phyloP scores from a whole-genome alignment of 2,797 vertebrate species.

The Pyrrhura leucotis region DNA sequence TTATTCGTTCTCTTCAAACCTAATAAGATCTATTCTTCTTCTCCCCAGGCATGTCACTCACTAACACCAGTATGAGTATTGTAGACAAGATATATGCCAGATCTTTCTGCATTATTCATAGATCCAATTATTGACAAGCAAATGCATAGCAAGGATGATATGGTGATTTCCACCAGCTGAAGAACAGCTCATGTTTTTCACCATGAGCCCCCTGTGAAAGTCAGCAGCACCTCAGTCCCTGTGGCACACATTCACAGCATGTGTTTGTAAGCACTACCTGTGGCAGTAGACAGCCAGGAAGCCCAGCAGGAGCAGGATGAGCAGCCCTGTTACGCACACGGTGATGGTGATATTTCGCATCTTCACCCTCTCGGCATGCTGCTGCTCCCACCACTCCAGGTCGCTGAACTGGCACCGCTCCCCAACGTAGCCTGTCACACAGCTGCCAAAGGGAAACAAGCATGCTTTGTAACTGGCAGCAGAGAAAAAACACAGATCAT shows the following conservation, averaged over 20 bases:
- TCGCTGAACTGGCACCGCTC: conserved; percentile 92
- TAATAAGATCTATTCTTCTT: not conserved
- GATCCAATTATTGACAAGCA: not conserved
- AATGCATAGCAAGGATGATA: not conserved
- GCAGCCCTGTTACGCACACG: conserved; percentile 62
- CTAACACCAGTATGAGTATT: not conserved
- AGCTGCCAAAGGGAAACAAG: conserved; percentile 75
- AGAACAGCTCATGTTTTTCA: rapidly evolving
- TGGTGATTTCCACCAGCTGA: rapidly evolving
- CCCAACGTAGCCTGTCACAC: conserved; percentile 85
- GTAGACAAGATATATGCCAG: not conserved
- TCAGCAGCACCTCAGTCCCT: rapidly evolving
- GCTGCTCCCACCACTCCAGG: conserved; percentile 90
- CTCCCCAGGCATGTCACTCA: not conserved
- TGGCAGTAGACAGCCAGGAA: conserved; percentile 79
- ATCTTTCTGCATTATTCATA: not conserved
- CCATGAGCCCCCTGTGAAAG: rapidly evolving
- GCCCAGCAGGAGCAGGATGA: conserved; percentile 80
- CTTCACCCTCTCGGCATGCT: conserved; percentile 77
- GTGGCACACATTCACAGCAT: rapidly evolving
- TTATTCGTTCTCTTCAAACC: not conserved
- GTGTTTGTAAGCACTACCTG: conserved; percentile 74
- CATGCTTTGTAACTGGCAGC: not conserved
- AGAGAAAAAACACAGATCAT: not conserved
- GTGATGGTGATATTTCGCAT: conserved; percentile 76